Percentiles rank a stretch among this genome's conserved stretches.
Conservation (phyloP, 2,113 vertebrate species). For the Hucho hucho region DNA sequence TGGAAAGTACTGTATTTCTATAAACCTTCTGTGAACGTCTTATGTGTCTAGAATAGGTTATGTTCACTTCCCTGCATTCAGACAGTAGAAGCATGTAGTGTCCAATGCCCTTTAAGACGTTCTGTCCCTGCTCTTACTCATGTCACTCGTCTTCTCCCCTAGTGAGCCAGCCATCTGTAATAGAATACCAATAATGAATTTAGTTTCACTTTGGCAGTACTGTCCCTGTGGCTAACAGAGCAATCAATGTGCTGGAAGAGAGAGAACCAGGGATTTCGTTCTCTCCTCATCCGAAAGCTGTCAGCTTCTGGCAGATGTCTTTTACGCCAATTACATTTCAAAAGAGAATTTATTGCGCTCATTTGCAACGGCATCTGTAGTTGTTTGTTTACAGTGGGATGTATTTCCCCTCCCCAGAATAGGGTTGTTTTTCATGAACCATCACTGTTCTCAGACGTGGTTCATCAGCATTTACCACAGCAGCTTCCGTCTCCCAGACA, state of each 20-base stretch:
- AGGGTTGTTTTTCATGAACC: conserved; percentile 8
- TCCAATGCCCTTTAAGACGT: not conserved
- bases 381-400: conserved; percentile 11
- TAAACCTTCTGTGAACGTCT: not conserved
- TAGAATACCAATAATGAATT: conserved; percentile 14
- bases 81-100: not conserved
- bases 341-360: conserved; percentile 18
- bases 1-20: not conserved
- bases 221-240: conserved; percentile 23
- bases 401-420: not conserved
- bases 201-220: conserved; percentile 15
- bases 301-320: conserved; percentile 21
- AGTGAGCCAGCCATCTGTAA: conserved; percentile 1
- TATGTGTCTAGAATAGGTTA: not conserved
- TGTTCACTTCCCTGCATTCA: conserved; percentile 1
- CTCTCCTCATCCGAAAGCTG: conserved; percentile 21
- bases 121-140: not conserved
- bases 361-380: conserved; percentile 23
- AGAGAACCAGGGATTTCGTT: not conserved
- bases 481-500: conserved; percentile 4
- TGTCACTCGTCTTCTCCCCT: not conserved
- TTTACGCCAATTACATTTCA: conserved; percentile 24
- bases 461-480: conserved; percentile 21
- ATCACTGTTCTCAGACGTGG: conserved; percentile 1
- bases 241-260: conserved; percentile 10